Conservation (phyloP, 2,888 invertebrate genomes). For the Sisyra nigra region DNA sequence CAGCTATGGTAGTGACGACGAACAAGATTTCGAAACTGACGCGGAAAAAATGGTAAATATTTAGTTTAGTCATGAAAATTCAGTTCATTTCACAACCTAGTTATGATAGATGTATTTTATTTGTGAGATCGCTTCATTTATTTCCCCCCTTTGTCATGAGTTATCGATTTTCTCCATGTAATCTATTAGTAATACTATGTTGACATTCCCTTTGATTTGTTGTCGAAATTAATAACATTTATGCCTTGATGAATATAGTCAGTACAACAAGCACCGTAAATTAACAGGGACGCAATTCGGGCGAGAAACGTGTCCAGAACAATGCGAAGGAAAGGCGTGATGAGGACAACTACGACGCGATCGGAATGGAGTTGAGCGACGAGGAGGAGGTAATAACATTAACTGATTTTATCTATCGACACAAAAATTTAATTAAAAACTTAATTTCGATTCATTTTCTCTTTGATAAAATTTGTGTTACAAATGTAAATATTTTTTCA, state of each 20-base stretch:
- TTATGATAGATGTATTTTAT: conserved; percentile 7
- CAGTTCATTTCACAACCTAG: not conserved
- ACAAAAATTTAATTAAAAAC: not conserved
- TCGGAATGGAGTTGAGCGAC: conserved; percentile 67
- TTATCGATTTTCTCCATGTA: not conserved
- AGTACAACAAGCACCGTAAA: conserved; percentile 10
- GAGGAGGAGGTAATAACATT: conserved; percentile 39
- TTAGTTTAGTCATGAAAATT: not conserved
- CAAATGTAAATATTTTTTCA: not conserved
- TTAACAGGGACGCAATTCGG: conserved; percentile 7
- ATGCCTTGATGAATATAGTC: conserved; percentile 8
- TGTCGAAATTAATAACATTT: conserved; percentile 7
- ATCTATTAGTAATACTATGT: not conserved
- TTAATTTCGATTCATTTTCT: too few species aligned
- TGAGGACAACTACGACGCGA: conserved; percentile 57
- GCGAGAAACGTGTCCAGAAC: not conserved
- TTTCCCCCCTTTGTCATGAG: not conserved
- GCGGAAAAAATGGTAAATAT: conserved; percentile 3
- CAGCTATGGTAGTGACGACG: conserved; percentile 67
- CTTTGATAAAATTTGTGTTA: too few species aligned
- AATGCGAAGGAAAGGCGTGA: conserved; percentile 28
- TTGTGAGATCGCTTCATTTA: conserved; percentile 12
- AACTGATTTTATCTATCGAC: not conserved
- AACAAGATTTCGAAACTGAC: conserved; percentile 28
- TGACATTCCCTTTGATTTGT: conserved; percentile 1